Conservation (phyloP, 2,888 invertebrate species). For the Erebia aethiops region DNA sequence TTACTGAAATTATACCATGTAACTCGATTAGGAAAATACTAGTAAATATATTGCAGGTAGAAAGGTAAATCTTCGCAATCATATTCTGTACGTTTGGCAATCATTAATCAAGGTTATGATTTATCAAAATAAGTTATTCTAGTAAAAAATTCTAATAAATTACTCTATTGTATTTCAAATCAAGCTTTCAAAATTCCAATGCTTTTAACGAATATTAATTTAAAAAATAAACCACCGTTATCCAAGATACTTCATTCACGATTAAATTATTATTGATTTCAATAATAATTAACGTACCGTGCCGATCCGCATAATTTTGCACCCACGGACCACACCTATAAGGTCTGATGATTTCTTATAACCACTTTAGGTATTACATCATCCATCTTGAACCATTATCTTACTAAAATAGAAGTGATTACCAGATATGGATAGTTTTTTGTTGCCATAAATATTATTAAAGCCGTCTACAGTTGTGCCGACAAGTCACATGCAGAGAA, state of each 20-base stretch:
- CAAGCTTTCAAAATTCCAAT: background rate
- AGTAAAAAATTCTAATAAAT: background rate
- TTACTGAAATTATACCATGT: no score
- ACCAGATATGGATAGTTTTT: constrained; percentile 26
- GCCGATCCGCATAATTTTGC: constrained; percentile 11
- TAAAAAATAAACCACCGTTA: background rate
- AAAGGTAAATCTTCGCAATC: no score
- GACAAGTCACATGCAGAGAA: background rate
- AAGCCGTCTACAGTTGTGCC: background rate
- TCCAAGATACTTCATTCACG: background rate
- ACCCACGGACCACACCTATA: constrained; percentile 12
- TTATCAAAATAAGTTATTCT: background rate
- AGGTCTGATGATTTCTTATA: constrained; percentile 16
- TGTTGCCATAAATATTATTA: background rate
- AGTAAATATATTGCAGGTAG: no score
- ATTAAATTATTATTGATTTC: constrained; percentile 7
- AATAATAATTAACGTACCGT: constrained; percentile 5
- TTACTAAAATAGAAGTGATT: constrained; percentile 16
- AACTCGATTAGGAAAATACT: no score
- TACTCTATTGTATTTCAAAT: background rate
- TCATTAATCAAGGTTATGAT: no score
- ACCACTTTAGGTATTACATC: constrained; percentile 33
- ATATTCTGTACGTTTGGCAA: no score
- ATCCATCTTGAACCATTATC: constrained; percentile 25
- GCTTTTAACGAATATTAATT: background rate